These are phyloP conservation scores for Campaea margaritaria DNA, from an alignment of 2,888 invertebrate genomes.

Conservation along the genomic window DNA sequence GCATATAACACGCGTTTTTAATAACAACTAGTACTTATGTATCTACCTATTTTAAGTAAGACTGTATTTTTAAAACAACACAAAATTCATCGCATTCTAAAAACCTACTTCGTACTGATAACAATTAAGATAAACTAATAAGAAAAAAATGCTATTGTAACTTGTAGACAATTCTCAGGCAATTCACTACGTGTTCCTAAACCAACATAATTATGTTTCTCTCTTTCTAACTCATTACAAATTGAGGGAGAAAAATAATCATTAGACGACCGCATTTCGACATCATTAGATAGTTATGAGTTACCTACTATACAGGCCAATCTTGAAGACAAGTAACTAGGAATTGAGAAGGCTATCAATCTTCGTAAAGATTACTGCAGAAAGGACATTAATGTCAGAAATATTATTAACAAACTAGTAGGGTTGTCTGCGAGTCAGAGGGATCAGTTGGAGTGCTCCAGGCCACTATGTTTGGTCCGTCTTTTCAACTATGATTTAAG, in stretches of 20 bases:
- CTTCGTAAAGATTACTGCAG: neutral
- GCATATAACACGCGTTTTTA: too few species aligned
- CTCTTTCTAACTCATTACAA: slow-evolving; percentile 49
- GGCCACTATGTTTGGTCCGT: neutral
- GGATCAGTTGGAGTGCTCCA: neutral
- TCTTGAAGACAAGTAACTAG: neutral
- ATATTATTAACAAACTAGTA: neutral
- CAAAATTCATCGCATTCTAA: slow-evolving; percentile 45
- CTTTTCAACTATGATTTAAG: neutral
- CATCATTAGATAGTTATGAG: slow-evolving; percentile 43
- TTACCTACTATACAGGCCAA: neutral
- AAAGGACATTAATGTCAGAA: neutral
- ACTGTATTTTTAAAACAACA: slow-evolving; percentile 14
- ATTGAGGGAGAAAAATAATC: neutral
- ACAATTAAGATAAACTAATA: slow-evolving; percentile 52
- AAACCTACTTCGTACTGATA: slow-evolving; percentile 53
- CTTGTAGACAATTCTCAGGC: slow-evolving; percentile 54
- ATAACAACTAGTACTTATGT: neutral
- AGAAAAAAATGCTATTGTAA: slow-evolving; percentile 58
- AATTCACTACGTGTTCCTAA: slow-evolving; percentile 47
- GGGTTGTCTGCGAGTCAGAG: neutral
- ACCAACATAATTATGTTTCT: slow-evolving; percentile 46
- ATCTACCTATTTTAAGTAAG: slow-evolving; percentile 12
- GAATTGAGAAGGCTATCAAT: neutral
- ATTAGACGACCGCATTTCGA: slow-evolving; percentile 49